Conservation (phyloP, 2,113 vertebrate genomes). For the Halichoerus grypus region DNA sequence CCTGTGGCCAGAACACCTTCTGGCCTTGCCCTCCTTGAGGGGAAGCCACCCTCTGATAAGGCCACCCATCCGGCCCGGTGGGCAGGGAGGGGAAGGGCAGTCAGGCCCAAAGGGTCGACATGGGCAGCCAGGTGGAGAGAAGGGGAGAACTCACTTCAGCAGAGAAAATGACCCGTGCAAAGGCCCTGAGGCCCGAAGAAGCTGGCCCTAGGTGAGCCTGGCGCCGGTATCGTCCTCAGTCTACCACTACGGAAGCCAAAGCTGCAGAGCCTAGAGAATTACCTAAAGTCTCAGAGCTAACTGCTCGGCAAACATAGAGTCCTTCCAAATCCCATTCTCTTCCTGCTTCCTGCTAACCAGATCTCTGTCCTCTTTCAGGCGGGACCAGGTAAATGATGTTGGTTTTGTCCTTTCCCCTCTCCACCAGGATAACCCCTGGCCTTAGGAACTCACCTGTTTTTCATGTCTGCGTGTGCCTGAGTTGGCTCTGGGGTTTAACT, state of each 20-base stretch:
- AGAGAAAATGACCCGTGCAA: background rate
- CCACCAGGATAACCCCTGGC: background rate
- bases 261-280: background rate
- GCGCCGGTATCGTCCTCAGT: background rate
- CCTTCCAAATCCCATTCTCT: background rate
- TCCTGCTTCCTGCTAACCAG: slow-evolving; percentile 12
- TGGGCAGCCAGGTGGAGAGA: background rate
- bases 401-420: background rate
- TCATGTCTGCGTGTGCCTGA: background rate
- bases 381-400: background rate
- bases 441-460: background rate
- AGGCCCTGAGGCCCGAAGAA: background rate
- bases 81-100: background rate
- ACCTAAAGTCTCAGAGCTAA: background rate
- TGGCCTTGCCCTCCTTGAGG: background rate
- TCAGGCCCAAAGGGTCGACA: background rate
- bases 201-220: background rate
- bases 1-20: background rate
- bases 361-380: background rate
- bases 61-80: background rate
- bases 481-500: slow-evolving; percentile 13
- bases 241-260: background rate
- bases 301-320: background rate
- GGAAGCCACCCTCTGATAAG: background rate
- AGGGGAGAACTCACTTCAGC: background rate